Evolutionary conservation across 2,797 vertebrate genomes (phyloP), one percentile per base, ranked within the genome.

Genomic region (Xyrichtys novacula): DNA sequence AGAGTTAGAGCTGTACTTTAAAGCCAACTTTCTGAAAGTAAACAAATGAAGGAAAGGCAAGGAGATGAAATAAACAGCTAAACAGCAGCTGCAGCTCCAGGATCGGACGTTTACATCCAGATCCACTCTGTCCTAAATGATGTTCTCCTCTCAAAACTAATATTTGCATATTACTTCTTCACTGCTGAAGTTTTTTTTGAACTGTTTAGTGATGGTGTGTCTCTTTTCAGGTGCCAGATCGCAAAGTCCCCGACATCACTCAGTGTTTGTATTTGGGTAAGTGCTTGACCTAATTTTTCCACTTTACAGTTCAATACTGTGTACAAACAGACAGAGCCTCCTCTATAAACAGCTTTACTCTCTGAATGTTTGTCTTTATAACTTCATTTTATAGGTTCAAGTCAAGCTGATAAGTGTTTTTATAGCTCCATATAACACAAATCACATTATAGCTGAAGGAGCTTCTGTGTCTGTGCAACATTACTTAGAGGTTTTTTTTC

Each of bases 1-100:
- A 68, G 71, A 87, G 82, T 89, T 83, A 7, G 72, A 68, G 68
- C 67, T 59, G 46, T 74, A 67, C 84, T 85, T 82, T 67, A 84
- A 82, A 61, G 53, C 70, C 23, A 90, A 90, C 78, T 89, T 89
- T 87, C 60, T 65, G 11, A 47, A 82, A 84, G 87, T 84, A 85
- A 88, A 84, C 84, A 80, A 60, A 2, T 48, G 57, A 64, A 44
- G 38, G 20, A 55, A 56, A 74, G 32, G 7, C n/a, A 6, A 3
- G 0, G 43, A 36, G 40, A 44, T 14, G 48, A 63, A 61, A 32
- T 36, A 25, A 70, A 42, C 25, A 32, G 5, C 25, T 47, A 39
- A n/a, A 53, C 50, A n/a, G 56, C 63, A 29, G 77, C 67, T 55
- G 34, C 57, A 68, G 17, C 20, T n/a, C 32, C 7, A 9, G 19